Evolutionary conservation across 2,113 vertebrate genomes (phyloP), one percentile per base, ranked within the genome.

Genomic region (Sinocyclocheilus anophthalmus): DNA sequence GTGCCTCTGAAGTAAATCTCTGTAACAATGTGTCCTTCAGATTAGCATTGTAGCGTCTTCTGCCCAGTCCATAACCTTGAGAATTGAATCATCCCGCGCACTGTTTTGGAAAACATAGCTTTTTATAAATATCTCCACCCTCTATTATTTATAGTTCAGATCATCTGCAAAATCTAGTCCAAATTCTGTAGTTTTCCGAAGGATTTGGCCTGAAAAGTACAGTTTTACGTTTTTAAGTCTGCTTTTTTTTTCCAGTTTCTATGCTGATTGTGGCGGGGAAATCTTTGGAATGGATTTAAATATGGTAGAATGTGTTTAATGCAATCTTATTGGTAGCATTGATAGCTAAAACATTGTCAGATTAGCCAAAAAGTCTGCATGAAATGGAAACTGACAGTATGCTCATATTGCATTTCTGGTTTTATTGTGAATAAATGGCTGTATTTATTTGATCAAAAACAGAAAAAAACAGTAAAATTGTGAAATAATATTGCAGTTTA

Each of bases 101-200:
- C 24, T 12, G 76, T 59, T 59, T 79, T 79, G 76, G 13, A 50
- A 79, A 76, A 50, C 73, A 30, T 69, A 14, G n/a, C 73, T 76
- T 79, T 79, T 55, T 78, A 59, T 78, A 78, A 78, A 78, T 78
- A 78, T 59, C 3, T 33, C 76, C 76, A 78, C 48, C 48, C 76
- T 78, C n/a, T 57, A 78, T 78, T 78, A 50, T 76, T 50, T 76
- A 76, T 48, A 53, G 76, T 8, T 72, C 69, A 20, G 42, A 4
- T 26, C 22, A 48, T 45, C 12, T 42, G 3, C 1, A 3, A 45
- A 75, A 45, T 45, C 37, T 75, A 42, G 8, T 73, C 39, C 22
- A 48, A 75, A 45, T 45, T 73, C 37, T 67, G 65, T 30, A 3
- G 13, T 33, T 69, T 69, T 69, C 14, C 14, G 33, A 5, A 22